Evolutionary conservation across 1,140 invertebrate species (phyloP).

Genomic region (Cyclargus thomasi): DNA sequence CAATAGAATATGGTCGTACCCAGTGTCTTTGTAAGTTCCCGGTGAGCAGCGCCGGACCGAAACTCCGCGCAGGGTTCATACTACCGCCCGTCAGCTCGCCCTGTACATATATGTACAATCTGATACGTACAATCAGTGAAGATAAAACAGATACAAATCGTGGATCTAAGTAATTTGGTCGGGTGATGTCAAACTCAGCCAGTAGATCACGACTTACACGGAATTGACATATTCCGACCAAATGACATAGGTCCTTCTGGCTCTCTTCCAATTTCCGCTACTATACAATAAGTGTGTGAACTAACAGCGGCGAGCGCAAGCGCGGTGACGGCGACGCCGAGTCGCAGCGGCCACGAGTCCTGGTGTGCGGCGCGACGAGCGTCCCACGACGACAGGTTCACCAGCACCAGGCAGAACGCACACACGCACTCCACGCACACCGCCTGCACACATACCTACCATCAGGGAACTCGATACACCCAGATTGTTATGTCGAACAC

Average conservation of each 20-base stretch:
- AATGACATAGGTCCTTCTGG: too few relatives aligned
- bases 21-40: slow-evolving; percentile 79
- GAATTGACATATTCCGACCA: too few relatives aligned
- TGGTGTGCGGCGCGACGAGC: slow-evolving; percentile 48
- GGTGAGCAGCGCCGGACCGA: slow-evolving; percentile 87
- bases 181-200: too few relatives aligned
- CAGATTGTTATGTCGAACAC: too few relatives aligned
- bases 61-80: slow-evolving; percentile 89
- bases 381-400: slow-evolving; percentile 71
- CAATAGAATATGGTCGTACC: slow-evolving; percentile 24
- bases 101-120: slow-evolving; percentile 29
- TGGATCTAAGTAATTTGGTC: too few relatives aligned
- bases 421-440: slow-evolving; percentile 56
- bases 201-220: too few relatives aligned
- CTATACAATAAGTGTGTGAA: slow-evolving; percentile 6
- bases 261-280: too few relatives aligned
- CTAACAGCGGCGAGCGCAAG: slow-evolving; percentile 62
- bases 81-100: slow-evolving; percentile 81
- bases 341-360: slow-evolving; percentile 71
- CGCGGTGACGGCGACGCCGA: slow-evolving; percentile 60
- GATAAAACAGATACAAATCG: too few relatives aligned
- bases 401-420: slow-evolving; percentile 61
- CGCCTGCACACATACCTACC: slow-evolving; percentile 45
- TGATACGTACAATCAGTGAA: too few relatives aligned
- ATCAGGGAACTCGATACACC: too few relatives aligned